Percentiles rank a stretch among this genome's conserved stretches.
These are phyloP conservation scores for Lutjanus argentimaculatus DNA, from an alignment of 2,797 vertebrate genomes.

Conservation along the genomic window DNA sequence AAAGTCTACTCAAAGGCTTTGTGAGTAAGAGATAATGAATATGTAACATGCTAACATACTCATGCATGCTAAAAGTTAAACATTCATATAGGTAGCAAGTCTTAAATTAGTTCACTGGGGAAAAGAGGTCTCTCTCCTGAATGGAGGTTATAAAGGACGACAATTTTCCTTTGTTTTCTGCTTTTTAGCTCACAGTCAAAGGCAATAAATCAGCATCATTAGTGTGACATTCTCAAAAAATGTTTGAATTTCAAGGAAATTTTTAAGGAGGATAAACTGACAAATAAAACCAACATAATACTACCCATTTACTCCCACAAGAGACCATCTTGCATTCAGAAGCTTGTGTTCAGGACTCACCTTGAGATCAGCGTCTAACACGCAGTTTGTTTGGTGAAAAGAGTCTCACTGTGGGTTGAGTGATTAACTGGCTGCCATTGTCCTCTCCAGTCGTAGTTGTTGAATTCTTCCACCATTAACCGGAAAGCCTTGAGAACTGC, in stretches of 20 bases:
- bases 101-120: slow-evolving; percentile 7
- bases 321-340: slow-evolving; percentile 3
- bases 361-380: slow-evolving; percentile 36
- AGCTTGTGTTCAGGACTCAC: slow-evolving; percentile 6
- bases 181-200: slow-evolving; percentile 11
- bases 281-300: neutral
- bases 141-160: neutral
- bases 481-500: slow-evolving; percentile 1
- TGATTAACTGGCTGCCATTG: slow-evolving; percentile 13
- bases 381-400: slow-evolving; percentile 8
- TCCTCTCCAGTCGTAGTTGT: slow-evolving; percentile 6
- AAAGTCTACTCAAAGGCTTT: slow-evolving; percentile 34
- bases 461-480: neutral
- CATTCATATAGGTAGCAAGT: neutral
- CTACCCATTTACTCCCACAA: slow-evolving; percentile 1
- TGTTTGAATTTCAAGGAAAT: slow-evolving; percentile 7
- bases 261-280: neutral
- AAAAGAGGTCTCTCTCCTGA: slow-evolving; percentile 4
- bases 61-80: slow-evolving; percentile 9
- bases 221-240: neutral
- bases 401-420: slow-evolving; percentile 18
- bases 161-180: slow-evolving; percentile 13
- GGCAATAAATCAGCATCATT: slow-evolving; percentile 14
- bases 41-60: slow-evolving; percentile 10
- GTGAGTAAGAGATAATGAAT: slow-evolving; percentile 50